Evolutionary conservation across 1,140 invertebrate species (phyloP).

Genomic region (Contarinia nasturtii): DNA sequence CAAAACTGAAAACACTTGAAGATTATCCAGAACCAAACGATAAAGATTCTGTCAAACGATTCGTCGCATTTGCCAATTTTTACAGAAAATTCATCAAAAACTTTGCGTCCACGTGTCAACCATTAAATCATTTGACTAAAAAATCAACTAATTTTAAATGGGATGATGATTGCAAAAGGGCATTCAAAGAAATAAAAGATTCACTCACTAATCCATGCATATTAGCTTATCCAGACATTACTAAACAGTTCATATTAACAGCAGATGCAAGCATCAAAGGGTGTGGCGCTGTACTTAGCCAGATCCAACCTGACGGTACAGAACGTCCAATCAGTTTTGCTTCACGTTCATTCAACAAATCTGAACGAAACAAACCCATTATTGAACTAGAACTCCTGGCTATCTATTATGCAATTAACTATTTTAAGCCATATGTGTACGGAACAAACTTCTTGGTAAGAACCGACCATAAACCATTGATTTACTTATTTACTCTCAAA

Average conservation of each 20-base stretch:
- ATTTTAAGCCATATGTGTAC: constrained; percentile 1
- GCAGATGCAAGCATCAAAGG: constrained; percentile 22
- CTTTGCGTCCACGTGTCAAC: constrained; percentile 7
- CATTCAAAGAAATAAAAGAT: constrained; percentile 13
- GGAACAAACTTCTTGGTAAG: constrained; percentile 17
- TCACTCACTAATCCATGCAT: constrained; percentile 1
- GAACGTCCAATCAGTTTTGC: constrained; percentile 11
- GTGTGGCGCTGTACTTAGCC: constrained; percentile 26
- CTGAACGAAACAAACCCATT: constrained; percentile 11
- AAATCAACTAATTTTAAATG: constrained; percentile 11
- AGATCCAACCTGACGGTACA: constrained; percentile 13
- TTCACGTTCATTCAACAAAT: constrained; percentile 11
- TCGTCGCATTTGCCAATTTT: constrained; percentile 13
- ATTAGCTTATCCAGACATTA: constrained; percentile 1
- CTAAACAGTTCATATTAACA: constrained; percentile 27
- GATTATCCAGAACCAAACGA: constrained; percentile 11
- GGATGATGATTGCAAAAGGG: constrained; percentile 8
- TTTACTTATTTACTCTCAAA: too few relatives aligned
- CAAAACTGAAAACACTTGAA: constrained; percentile 8
- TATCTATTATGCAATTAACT: constrained; percentile 24
- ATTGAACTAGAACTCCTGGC: constrained; percentile 13
- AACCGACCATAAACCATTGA: constrained; percentile 29
- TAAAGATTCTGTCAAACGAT: constrained; percentile 7
- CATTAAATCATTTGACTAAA: constrained; percentile 9
- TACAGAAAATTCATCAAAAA: constrained; percentile 12